Conservation (phyloP, 1,140 invertebrate genomes). For the Spodoptera litura region DNA sequence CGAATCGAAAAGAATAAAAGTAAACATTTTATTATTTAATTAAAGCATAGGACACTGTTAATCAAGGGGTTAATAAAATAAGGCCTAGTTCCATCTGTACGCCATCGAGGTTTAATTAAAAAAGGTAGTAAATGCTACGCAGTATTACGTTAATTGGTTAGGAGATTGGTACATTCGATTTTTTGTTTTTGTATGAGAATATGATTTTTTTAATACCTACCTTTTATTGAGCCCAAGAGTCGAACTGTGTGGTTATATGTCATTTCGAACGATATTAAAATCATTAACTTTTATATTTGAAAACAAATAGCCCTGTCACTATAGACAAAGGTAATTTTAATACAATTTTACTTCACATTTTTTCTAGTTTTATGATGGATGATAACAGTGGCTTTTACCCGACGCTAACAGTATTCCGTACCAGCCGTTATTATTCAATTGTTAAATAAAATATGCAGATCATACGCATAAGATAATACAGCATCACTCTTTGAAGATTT, state of each 20-base stretch:
- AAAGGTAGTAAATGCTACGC: conserved; percentile 5
- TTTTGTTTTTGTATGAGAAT: conserved; percentile 10
- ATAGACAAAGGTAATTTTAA: no score
- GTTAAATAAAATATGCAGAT: conserved; percentile 25
- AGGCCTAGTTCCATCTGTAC: conserved; percentile 1
- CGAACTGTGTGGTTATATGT: no score
- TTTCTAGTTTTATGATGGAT: background rate
- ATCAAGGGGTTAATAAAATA: conserved; percentile 11
- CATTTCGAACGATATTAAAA: no score
- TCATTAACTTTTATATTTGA: no score
- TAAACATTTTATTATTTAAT: conserved; percentile 23
- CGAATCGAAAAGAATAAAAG: conserved; percentile 12
- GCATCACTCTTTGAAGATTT: background rate
- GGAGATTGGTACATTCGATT: background rate
- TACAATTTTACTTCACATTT: no score
- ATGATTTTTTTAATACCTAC: background rate
- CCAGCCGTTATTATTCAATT: conserved; percentile 44
- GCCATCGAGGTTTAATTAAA: conserved; percentile 1
- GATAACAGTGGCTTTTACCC: conserved; percentile 15
- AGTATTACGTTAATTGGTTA: conserved; percentile 15
- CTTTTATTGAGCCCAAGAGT: background rate
- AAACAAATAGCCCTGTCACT: no score
- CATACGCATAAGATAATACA: background rate
- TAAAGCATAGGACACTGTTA: background rate
- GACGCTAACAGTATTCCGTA: conserved; percentile 23